phyloP scores from a whole-genome alignment of 2,888 invertebrate genomes.

The Clepsis dumicolana region DNA sequence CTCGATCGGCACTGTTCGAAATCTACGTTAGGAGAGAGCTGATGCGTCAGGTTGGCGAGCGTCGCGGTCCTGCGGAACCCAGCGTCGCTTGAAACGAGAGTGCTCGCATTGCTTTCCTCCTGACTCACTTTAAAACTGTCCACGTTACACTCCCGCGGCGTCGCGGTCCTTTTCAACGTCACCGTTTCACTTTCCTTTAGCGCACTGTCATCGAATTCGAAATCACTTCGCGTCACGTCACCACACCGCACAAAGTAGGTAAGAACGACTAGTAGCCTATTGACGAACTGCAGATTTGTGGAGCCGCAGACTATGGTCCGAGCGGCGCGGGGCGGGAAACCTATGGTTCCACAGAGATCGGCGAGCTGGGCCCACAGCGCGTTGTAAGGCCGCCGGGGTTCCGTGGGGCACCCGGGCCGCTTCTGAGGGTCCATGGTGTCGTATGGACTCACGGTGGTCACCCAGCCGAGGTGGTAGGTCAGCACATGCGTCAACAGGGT shows the following conservation, averaged over 20 bases:
- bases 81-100: slow-evolving; percentile 65
- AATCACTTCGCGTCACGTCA: slow-evolving; percentile 87
- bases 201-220: slow-evolving; percentile 63
- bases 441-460: slow-evolving; percentile 90
- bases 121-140: slow-evolving; percentile 59
- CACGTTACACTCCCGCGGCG: slow-evolving; percentile 51
- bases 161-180: slow-evolving; percentile 53
- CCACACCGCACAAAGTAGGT: slow-evolving; percentile 96
- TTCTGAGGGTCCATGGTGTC: slow-evolving; percentile 66
- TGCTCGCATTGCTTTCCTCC: slow-evolving; percentile 69
- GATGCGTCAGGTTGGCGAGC: slow-evolving; percentile 67
- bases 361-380: slow-evolving; percentile 96
- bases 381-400: slow-evolving; percentile 88
- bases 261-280: slow-evolving; percentile 91
- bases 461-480: slow-evolving; percentile 97
- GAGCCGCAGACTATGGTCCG: slow-evolving; percentile 92
- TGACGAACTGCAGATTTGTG: slow-evolving; percentile 88
- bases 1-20: slow-evolving; percentile 53
- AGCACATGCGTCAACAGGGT: slow-evolving; percentile 95
- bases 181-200: slow-evolving; percentile 72
- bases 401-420: slow-evolving; percentile 67
- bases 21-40: slow-evolving; percentile 74
- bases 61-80: slow-evolving; percentile 71
- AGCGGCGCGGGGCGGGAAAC: slow-evolving; percentile 91
- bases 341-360: slow-evolving; percentile 94